phyloP scores from a whole-genome alignment of 2,797 vertebrate species.

The Pangasius macronema region DNA sequence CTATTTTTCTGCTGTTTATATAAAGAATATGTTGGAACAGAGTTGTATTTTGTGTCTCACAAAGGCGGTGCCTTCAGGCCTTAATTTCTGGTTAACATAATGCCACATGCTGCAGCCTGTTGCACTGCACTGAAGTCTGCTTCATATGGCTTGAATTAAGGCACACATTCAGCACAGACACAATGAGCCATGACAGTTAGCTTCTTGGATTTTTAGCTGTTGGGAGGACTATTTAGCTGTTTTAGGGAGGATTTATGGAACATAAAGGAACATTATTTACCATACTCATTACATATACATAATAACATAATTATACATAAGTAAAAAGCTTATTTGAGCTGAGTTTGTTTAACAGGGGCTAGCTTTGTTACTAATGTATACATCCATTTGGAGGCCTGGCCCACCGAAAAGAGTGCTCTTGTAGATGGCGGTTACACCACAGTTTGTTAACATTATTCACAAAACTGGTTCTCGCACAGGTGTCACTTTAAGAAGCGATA shows the following conservation, averaged over 20 bases:
- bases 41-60: background rate
- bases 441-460: background rate
- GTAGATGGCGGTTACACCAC: background rate
- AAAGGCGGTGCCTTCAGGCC: background rate
- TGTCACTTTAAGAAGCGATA: background rate
- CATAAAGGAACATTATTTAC: background rate
- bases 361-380: background rate
- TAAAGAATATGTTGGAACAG: background rate
- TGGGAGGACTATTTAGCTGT: background rate
- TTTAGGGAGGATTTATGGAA: too few species aligned
- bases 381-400: background rate
- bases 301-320: background rate
- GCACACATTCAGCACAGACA: conserved; percentile 11
- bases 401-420: background rate
- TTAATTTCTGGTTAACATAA: background rate
- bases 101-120: background rate
- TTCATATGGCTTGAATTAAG: conserved; percentile 41
- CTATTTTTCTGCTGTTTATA: background rate
- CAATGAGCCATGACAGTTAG: conserved; percentile 11
- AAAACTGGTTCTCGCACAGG: background rate
- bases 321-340: background rate
- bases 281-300: background rate
- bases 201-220: background rate
- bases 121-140: background rate
- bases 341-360: background rate